Percentiles rank a stretch among this genome's conserved stretches.
These are phyloP conservation scores for Chloropsis hardwickii DNA, from an alignment of 2,113 vertebrate genomes.

Conservation along the genomic window DNA sequence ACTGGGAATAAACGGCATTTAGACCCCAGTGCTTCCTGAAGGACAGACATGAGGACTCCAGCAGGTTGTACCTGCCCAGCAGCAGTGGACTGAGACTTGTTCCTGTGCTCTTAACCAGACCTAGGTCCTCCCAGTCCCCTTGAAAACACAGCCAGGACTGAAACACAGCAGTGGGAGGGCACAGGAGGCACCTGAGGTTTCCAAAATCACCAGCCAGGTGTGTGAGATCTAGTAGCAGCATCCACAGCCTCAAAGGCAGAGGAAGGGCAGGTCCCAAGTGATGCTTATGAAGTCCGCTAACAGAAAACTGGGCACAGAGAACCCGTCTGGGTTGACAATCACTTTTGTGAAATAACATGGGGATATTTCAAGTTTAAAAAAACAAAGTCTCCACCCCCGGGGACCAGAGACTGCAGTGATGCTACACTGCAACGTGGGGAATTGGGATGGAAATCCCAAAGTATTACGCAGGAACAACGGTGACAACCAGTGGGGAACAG, in stretches of 20 bases:
- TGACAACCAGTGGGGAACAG: neutral
- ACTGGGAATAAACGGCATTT: neutral
- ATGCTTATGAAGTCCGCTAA: neutral
- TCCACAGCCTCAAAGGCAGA: neutral
- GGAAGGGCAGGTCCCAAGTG: neutral
- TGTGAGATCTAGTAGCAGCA: neutral
- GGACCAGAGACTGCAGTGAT: neutral
- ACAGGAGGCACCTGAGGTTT: neutral
- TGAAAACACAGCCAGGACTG: neutral
- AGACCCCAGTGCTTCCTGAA: neutral
- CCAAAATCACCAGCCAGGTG: neutral
- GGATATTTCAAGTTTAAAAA: neutral
- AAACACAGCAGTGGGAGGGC: neutral
- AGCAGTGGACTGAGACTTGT: neutral
- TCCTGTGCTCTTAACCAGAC: neutral
- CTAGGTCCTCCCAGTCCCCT: neutral
- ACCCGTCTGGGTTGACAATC: neutral
- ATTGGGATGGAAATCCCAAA: fast-evolving
- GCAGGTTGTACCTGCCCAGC: neutral
- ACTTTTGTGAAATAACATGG: neutral
- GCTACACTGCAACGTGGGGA: no score
- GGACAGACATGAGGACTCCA: neutral
- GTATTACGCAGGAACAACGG: neutral
- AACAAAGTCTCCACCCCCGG: no score
- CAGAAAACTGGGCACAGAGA: neutral